phyloP scores from a whole-genome alignment of 2,888 invertebrate species.

The Apodemia zela region DNA sequence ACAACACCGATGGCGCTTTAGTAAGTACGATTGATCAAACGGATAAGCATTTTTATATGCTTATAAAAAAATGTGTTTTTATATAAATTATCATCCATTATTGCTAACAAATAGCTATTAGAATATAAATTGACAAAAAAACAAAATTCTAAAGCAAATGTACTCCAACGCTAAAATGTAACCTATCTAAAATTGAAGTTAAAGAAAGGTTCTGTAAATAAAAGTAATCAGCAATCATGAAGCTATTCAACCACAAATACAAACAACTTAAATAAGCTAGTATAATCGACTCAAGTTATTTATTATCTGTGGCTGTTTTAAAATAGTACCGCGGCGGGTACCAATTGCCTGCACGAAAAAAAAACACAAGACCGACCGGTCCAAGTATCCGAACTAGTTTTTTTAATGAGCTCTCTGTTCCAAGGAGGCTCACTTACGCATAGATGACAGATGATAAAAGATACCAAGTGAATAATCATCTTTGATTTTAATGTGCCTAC shows the following conservation, averaged over 20 bases:
- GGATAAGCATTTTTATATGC: too few relatives aligned
- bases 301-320: constrained; percentile 14
- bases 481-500: constrained; percentile 13
- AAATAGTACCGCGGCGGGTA: constrained; percentile 13
- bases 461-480: constrained; percentile 33
- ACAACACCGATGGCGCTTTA: too few relatives aligned
- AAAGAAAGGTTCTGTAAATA: neutral
- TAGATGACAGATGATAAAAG: constrained; percentile 66
- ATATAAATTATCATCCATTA: too few relatives aligned
- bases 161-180: too few relatives aligned
- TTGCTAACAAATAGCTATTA: too few relatives aligned
- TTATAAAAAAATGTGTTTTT: too few relatives aligned
- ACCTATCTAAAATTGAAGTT: neutral
- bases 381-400: constrained; percentile 53
- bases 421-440: constrained; percentile 45
- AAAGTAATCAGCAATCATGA: neutral
- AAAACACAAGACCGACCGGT: constrained; percentile 38
- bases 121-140: too few relatives aligned
- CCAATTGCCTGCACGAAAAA: constrained; percentile 27
- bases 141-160: too few relatives aligned
- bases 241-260: constrained; percentile 5
- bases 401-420: constrained; percentile 51
- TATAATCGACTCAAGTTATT: constrained; percentile 10
- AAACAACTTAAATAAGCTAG: constrained; percentile 8
- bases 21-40: too few relatives aligned